Evolutionary conservation across 2,888 invertebrate species (phyloP).

Genomic region (Leucoptera coffeella): DNA sequence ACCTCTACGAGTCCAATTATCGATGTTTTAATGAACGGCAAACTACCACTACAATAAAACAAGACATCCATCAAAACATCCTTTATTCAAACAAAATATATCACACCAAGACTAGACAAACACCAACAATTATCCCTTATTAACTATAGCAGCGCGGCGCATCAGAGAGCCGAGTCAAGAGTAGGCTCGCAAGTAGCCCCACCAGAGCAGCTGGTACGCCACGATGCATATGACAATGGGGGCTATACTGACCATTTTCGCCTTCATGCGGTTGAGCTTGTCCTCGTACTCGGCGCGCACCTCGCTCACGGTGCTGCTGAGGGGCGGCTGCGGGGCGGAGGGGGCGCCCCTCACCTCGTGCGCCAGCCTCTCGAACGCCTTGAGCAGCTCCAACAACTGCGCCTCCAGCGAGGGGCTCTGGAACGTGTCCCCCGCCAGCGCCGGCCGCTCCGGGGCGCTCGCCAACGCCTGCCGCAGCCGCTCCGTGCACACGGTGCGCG

Average conservation of each 20-base stretch:
- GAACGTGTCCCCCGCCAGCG: constrained; percentile 17
- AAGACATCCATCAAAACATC: constrained; percentile 26
- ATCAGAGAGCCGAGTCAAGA: no score
- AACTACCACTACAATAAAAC: constrained; percentile 21
- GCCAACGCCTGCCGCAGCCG: constrained; percentile 32
- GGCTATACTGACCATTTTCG: constrained; percentile 68
- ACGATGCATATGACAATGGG: constrained; percentile 39
- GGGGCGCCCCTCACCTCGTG: constrained; percentile 23
- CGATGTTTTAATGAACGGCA: constrained; percentile 20
- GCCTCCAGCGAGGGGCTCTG: constrained; percentile 31
- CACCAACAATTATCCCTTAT: not conserved
- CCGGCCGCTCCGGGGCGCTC: constrained; percentile 18
- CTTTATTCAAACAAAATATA: constrained; percentile 17
- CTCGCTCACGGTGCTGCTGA: constrained; percentile 36
- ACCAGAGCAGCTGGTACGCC: constrained; percentile 44
- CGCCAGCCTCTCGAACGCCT: constrained; percentile 29
- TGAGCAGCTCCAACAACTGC: constrained; percentile 31
- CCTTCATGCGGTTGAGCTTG: constrained; percentile 73
- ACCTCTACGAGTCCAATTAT: constrained; percentile 9
- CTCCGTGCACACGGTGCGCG: constrained; percentile 23
- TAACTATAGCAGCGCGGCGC: not conserved
- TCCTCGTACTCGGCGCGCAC: constrained; percentile 63
- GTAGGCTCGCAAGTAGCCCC: constrained; percentile 37
- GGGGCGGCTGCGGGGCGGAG: constrained; percentile 18
- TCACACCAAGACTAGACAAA: constrained; percentile 4